These are phyloP conservation scores for Ceramica pisi DNA, from an alignment of 2,888 invertebrate genomes.

Conservation along the genomic window DNA sequence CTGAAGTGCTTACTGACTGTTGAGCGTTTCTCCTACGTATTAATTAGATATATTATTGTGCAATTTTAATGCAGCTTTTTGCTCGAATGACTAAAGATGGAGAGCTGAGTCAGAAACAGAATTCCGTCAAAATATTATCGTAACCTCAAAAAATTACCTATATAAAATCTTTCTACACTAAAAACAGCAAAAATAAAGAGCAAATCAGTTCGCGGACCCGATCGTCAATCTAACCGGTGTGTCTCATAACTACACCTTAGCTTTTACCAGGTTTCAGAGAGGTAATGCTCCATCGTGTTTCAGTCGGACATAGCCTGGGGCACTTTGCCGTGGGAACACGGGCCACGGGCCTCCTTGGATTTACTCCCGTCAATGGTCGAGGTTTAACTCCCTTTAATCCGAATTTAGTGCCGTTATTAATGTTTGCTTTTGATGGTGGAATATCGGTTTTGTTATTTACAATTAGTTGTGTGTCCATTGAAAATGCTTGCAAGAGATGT, in stretches of 20 bases:
- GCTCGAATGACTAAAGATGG: not conserved
- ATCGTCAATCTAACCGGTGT: slow-evolving; percentile 67
- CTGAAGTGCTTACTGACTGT: slow-evolving; percentile 48
- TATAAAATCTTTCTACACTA: not conserved
- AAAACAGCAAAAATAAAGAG: slow-evolving; percentile 37
- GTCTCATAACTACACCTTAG: slow-evolving; percentile 71
- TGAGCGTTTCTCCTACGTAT: not conserved
- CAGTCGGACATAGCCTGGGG: slow-evolving; percentile 67
- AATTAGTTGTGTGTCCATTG: slow-evolving; percentile 17
- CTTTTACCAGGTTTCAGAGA: slow-evolving; percentile 68
- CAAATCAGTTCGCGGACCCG: slow-evolving; percentile 41
- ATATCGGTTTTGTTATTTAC: slow-evolving; percentile 36
- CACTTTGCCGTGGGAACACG: slow-evolving; percentile 75
- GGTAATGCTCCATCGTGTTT: slow-evolving; percentile 70
- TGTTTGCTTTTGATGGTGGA: slow-evolving; percentile 45
- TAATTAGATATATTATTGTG: slow-evolving; percentile 29
- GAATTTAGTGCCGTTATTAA: slow-evolving; percentile 68
- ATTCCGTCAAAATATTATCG: not conserved
- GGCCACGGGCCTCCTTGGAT: slow-evolving; percentile 58
- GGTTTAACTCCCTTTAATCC: slow-evolving; percentile 68
- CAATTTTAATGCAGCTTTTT: not conserved
- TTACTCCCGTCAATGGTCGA: slow-evolving; percentile 64
- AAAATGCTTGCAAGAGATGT: not conserved
- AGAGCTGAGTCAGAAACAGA: not conserved
- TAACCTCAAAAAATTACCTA: not conserved